phyloP scores from a whole-genome alignment of 2,113 vertebrate species.

The Chaenogobius annularis region DNA sequence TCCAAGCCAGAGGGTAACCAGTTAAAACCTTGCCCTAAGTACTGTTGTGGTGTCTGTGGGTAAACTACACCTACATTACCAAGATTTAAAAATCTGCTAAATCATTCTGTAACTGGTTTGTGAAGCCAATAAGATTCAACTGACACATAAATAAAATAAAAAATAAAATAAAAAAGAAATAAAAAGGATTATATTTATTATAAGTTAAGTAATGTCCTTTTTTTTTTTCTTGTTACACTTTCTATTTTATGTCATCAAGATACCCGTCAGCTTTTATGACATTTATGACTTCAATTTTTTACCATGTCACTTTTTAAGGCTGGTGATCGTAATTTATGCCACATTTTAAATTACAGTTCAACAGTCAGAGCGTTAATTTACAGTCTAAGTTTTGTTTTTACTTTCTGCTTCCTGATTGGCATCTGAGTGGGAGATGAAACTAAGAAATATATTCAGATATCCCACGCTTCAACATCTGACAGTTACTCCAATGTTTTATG shows the following conservation, averaged over 20 bases:
- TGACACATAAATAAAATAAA: no score
- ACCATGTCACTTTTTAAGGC: not conserved
- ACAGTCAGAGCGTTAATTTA: not conserved
- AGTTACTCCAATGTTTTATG: not conserved
- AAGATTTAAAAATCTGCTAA: no score
- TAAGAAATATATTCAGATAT: not conserved
- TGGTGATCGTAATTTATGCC: not conserved
- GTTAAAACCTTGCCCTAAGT: no score
- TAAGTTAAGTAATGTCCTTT: no score
- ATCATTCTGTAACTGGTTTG: no score
- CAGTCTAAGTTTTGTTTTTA: not conserved
- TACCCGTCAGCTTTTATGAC: not conserved
- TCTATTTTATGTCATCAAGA: not conserved
- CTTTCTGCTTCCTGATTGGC: slow-evolving; percentile 1
- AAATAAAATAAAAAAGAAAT: no score
- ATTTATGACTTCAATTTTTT: not conserved
- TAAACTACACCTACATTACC: no score
- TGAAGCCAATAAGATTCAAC: no score
- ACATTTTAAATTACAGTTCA: not conserved
- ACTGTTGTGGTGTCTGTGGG: no score
- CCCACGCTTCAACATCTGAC: not conserved
- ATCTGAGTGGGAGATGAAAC: not conserved
- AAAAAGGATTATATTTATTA: no score
- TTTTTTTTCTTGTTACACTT: no score
- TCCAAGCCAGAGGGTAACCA: no score